Evolutionary conservation across 2,797 vertebrate species (phyloP).

Genomic region (Spondyliosoma cantharus): DNA sequence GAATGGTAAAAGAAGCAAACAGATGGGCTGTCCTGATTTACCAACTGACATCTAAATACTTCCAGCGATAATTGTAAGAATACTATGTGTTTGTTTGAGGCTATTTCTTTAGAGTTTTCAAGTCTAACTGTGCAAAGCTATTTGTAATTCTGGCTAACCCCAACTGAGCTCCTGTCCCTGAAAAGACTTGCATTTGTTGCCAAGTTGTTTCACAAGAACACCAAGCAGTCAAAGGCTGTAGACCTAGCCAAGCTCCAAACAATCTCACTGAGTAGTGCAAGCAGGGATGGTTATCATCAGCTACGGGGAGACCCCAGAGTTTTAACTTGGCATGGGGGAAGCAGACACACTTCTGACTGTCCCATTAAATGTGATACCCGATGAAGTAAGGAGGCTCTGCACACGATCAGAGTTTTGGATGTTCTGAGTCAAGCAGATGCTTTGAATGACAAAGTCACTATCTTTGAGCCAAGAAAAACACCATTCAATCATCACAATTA

Average conservation of each 20-base stretch:
- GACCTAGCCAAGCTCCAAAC: constrained; percentile 48
- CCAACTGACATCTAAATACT: constrained; percentile 8
- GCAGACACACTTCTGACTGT: constrained; percentile 43
- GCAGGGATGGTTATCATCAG: constrained; percentile 47
- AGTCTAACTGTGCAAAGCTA: constrained; percentile 41
- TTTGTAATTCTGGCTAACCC: constrained; percentile 58
- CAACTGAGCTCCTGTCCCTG: constrained; percentile 40
- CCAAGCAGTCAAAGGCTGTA: constrained; percentile 44
- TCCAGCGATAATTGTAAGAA: constrained; percentile 5
- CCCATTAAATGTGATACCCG: constrained; percentile 54
- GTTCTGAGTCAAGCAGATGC: constrained; percentile 50
- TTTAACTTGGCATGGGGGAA: constrained; percentile 51
- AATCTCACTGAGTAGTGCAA: constrained; percentile 37
- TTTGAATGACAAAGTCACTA: constrained; percentile 43
- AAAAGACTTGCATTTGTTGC: constrained; percentile 53
- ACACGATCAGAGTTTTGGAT: constrained; percentile 59
- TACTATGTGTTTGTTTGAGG: constrained; percentile 11
- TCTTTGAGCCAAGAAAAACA: constrained; percentile 61
- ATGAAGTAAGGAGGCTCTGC: constrained; percentile 54
- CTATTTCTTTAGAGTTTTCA: constrained; percentile 23
- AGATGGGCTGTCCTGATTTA: neutral
- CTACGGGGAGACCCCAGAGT: constrained; percentile 36
- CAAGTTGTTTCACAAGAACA: constrained; percentile 65
- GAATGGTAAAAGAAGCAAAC: constrained; percentile 6
- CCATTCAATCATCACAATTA: constrained; percentile 40